Conservation (phyloP, 2,888 invertebrate species). For the Ypsolopha sequella region DNA sequence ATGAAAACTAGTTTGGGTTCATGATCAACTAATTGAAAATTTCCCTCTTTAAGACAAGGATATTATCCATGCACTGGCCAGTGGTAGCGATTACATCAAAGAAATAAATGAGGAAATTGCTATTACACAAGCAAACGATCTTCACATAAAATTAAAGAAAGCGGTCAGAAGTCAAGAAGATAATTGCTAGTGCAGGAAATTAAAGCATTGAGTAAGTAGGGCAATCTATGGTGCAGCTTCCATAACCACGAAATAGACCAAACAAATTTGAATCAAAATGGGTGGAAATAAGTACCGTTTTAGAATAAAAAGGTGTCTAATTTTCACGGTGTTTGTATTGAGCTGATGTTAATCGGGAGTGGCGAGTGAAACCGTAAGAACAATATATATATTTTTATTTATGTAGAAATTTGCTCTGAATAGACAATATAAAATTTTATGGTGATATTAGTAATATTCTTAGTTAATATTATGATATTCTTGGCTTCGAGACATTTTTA, state of each 20-base stretch:
- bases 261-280: neutral
- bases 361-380: neutral
- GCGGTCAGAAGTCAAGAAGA: slow-evolving; percentile 68
- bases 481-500: too few species aligned
- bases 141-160: slow-evolving; percentile 42
- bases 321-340: neutral
- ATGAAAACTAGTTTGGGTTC: neutral
- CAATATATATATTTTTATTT: neutral
- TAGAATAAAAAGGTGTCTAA: neutral
- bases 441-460: too few species aligned
- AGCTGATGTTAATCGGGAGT: neutral
- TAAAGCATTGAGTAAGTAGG: slow-evolving; percentile 61
- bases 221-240: slow-evolving; percentile 27
- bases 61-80: too few species aligned
- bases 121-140: slow-evolving; percentile 38
- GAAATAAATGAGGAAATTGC: neutral
- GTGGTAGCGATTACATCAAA: neutral
- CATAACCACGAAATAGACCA: neutral
- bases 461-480: too few species aligned
- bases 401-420: too few species aligned
- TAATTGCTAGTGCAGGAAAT: slow-evolving; percentile 68
- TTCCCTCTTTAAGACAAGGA: neutral
- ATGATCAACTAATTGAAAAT: neutral
- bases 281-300: neutral
- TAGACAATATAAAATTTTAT: too few species aligned